These are phyloP conservation scores for Dryobates pubescens DNA, from an alignment of 2,797 vertebrate species.

Conservation along the genomic window DNA sequence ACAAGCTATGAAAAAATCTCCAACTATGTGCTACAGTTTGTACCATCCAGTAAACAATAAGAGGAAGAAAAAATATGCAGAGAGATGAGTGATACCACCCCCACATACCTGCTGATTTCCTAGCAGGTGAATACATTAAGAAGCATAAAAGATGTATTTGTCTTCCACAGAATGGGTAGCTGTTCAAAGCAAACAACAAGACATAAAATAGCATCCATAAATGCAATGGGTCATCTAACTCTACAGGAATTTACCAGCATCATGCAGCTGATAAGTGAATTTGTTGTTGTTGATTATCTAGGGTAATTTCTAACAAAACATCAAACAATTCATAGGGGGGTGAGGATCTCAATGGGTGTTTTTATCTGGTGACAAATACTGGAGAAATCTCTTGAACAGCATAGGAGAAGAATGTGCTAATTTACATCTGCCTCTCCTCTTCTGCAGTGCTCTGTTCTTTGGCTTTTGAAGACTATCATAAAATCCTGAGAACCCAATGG, in stretches of 20 bases:
- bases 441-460: not conserved
- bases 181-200: constrained; percentile 57
- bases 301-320: constrained; percentile 42
- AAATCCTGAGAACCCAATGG: not conserved
- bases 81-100: not conserved
- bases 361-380: not conserved
- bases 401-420: not conserved
- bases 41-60: not conserved
- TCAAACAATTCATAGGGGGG: not conserved
- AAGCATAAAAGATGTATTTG: not conserved
- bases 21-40: not conserved
- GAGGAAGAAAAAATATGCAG: not conserved
- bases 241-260: constrained; percentile 49
- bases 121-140: constrained; percentile 7
- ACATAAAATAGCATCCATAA: constrained; percentile 51
- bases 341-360: not conserved
- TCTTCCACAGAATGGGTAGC: not conserved
- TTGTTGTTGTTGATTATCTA: constrained; percentile 9
- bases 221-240: constrained; percentile 50
- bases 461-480: not conserved
- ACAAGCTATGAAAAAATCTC: not conserved
- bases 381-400: not conserved
- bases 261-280: constrained; percentile 39
- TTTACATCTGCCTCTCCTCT: not conserved
- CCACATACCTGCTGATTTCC: not conserved